phyloP scores from a whole-genome alignment of 2,888 invertebrate species.

The Meliscaeva auricollis region DNA sequence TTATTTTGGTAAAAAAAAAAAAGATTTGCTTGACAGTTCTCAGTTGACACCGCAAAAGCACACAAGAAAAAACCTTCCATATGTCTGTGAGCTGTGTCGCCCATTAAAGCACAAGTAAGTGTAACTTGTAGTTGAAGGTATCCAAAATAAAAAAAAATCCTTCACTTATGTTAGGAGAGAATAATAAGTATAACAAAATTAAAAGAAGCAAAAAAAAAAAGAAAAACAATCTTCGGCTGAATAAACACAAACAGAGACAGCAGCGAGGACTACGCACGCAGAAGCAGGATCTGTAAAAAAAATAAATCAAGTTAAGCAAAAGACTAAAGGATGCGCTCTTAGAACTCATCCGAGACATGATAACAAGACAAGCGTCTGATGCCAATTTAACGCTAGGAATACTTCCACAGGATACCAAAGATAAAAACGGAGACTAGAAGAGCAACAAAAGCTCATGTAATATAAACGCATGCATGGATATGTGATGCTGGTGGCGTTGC shows the following conservation, averaged over 20 bases:
- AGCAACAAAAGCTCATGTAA: constrained; percentile 62
- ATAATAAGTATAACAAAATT: constrained; percentile 60
- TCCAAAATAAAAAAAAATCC: neutral
- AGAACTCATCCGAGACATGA: constrained; percentile 70
- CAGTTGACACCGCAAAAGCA: too few relatives aligned
- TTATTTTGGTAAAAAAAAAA: too few relatives aligned
- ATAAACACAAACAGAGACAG: constrained; percentile 11
- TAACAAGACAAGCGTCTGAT: constrained; percentile 74
- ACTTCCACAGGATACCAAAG: constrained; percentile 65
- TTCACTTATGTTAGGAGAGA: neutral
- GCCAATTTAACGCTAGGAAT: constrained; percentile 73
- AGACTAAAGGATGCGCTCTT: constrained; percentile 64
- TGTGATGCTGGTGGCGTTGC: constrained; percentile 35
- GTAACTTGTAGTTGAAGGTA: too few relatives aligned
- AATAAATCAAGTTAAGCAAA: constrained; percentile 64
- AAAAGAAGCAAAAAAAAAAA: constrained; percentile 51
- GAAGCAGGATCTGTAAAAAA: constrained; percentile 32
- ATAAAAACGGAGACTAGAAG: constrained; percentile 34
- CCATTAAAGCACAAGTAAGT: too few relatives aligned
- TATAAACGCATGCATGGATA: constrained; percentile 64
- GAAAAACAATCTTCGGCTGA: constrained; percentile 35
- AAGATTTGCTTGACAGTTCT: too few relatives aligned
- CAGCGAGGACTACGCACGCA: constrained; percentile 21
- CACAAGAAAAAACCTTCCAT: too few relatives aligned
- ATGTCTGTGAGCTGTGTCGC: too few relatives aligned